phyloP scores from a whole-genome alignment of 2,888 invertebrate species.

The Eilema caniola region DNA sequence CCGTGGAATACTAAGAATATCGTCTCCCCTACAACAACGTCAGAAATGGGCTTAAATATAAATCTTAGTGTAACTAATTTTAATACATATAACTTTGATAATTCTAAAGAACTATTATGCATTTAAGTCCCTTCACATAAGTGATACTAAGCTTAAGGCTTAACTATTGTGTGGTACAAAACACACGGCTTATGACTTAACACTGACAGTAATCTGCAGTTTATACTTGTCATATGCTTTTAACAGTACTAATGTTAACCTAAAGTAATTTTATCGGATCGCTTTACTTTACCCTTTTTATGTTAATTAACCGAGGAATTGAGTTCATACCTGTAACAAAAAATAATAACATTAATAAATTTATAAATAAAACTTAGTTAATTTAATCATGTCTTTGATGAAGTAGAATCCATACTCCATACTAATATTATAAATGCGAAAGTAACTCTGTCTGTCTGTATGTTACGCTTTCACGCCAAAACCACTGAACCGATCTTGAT shows the following conservation, averaged over 20 bases:
- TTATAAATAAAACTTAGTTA: too few species aligned
- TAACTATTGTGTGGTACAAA: background rate
- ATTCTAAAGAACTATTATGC: background rate
- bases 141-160: background rate
- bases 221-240: background rate
- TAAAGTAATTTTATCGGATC: background rate
- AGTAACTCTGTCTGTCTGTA: too few species aligned
- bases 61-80: too few species aligned
- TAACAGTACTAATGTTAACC: background rate
- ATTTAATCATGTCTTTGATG: too few species aligned
- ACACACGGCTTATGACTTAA: conserved; percentile 4
- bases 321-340: background rate
- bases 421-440: too few species aligned
- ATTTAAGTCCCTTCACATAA: background rate
- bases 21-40: too few species aligned
- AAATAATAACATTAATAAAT: background rate
- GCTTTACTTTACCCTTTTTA: background rate
- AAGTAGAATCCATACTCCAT: too few species aligned
- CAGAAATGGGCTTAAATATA: too few species aligned
- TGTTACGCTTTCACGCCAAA: too few species aligned
- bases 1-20: too few species aligned
- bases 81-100: background rate
- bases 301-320: background rate
- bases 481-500: too few species aligned
- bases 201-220: background rate